phyloP scores from a whole-genome alignment of 2,113 vertebrate genomes.

The Chaenogobius annularis region DNA sequence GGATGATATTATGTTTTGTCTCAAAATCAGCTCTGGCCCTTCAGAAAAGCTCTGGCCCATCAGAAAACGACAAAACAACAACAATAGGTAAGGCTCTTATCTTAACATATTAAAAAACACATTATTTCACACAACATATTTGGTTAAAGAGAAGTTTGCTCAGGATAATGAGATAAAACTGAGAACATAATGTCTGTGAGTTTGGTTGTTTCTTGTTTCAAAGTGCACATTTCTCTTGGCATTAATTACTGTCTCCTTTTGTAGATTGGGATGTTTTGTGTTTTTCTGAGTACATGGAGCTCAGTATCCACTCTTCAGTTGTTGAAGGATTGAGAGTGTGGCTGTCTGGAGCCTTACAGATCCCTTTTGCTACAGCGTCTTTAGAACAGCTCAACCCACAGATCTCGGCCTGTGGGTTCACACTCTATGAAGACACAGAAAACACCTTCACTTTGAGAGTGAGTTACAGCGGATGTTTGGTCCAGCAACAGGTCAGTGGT shows the following conservation, averaged over 20 bases:
- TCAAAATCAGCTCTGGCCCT: conserved; percentile 21
- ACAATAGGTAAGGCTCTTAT: conserved; percentile 48
- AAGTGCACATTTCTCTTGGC: background rate
- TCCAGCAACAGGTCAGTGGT: conserved; percentile 58
- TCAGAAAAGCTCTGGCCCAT: conserved; percentile 41
- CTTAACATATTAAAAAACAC: background rate
- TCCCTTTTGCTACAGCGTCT: conserved; percentile 46
- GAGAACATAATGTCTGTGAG: background rate
- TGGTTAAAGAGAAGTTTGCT: background rate
- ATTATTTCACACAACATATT: background rate
- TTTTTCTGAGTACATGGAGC: conserved; percentile 76
- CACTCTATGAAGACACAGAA: conserved; percentile 63
- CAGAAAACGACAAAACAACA: conserved; percentile 37
- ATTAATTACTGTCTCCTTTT: background rate
- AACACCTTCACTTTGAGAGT: conserved; percentile 69
- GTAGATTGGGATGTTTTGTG: conserved; percentile 68
- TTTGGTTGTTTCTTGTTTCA: too few species aligned
- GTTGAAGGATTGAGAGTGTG: conserved; percentile 63
- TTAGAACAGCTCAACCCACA: conserved; percentile 64
- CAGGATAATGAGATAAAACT: background rate
- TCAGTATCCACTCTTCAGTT: conserved; percentile 63
- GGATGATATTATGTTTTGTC: conserved; percentile 31
- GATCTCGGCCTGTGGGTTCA: conserved; percentile 69
- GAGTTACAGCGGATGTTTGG: conserved; percentile 69
- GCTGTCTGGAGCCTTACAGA: conserved; percentile 58